Evolutionary conservation across 1,140 invertebrate species (phyloP).

Genomic region (Cydia amplana): DNA sequence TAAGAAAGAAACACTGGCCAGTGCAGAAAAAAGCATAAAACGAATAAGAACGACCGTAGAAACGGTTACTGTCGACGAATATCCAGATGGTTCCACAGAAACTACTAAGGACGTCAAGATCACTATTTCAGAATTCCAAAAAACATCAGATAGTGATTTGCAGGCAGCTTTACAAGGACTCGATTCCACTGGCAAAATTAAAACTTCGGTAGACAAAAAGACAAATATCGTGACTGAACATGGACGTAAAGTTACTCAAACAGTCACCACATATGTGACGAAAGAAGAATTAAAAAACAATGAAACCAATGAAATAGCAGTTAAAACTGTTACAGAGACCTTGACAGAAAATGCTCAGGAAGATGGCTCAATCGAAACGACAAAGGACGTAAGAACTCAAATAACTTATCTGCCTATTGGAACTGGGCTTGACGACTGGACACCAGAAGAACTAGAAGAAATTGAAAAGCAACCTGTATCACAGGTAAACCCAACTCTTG

Average conservation of each 20-base stretch:
- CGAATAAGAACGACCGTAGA: slow-evolving; percentile 74
- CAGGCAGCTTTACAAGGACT: slow-evolving; percentile 69
- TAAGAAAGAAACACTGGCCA: slow-evolving; percentile 71
- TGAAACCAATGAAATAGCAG: slow-evolving; percentile 68
- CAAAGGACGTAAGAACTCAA: slow-evolving; percentile 76
- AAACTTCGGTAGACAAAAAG: slow-evolving; percentile 70
- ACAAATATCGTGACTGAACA: slow-evolving; percentile 61
- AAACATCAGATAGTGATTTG: slow-evolving; percentile 72
- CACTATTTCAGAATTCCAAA: slow-evolving; percentile 77
- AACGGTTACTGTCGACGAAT: slow-evolving; percentile 76
- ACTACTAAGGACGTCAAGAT: slow-evolving; percentile 79
- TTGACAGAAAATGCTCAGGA: slow-evolving; percentile 69
- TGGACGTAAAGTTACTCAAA: slow-evolving; percentile 67
- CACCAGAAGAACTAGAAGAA: slow-evolving; percentile 68
- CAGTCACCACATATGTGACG: slow-evolving; percentile 67
- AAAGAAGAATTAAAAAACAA: slow-evolving; percentile 75
- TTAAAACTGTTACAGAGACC: slow-evolving; percentile 77
- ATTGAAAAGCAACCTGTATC: slow-evolving; percentile 57
- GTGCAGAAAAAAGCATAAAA: slow-evolving; percentile 66
- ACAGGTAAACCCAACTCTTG: slow-evolving; percentile 52
- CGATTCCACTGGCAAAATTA: slow-evolving; percentile 68
- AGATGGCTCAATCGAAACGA: slow-evolving; percentile 73
- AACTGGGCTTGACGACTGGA: slow-evolving; percentile 73
- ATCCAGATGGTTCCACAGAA: slow-evolving; percentile 75
- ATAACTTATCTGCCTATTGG: slow-evolving; percentile 77